Conservation (phyloP, 2,113 vertebrate genomes). For the Xiphias gladius region DNA sequence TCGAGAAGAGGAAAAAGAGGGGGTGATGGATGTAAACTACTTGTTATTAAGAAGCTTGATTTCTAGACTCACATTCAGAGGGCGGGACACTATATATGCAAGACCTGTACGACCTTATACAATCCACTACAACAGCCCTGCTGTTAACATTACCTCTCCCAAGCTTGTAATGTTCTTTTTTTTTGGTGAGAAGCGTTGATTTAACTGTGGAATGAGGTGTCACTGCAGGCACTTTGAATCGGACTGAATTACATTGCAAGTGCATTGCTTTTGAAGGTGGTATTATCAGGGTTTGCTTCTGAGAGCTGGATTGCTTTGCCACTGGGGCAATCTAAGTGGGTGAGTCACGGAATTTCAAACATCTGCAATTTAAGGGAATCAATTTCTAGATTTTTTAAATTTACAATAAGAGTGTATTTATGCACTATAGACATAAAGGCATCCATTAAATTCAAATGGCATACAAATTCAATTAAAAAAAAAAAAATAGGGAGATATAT, state of each 20-base stretch:
- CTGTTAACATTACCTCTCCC: no score
- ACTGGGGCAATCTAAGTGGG: not conserved
- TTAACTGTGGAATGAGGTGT: not conserved
- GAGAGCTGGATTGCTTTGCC: not conserved
- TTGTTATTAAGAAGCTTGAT: slow-evolving; percentile 36
- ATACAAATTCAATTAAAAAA: no score
- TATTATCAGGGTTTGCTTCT: not conserved
- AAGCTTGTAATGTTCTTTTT: no score
- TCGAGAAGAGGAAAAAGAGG: slow-evolving; percentile 17
- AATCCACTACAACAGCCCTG: no score
- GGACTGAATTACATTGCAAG: not conserved
- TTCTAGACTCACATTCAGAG: not conserved
- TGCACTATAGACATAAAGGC: not conserved
- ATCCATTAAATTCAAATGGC: not conserved
- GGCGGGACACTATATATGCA: not conserved
- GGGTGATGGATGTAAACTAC: not conserved
- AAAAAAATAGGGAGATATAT: no score
- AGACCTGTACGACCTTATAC: no score
- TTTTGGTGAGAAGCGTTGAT: no score
- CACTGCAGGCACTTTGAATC: not conserved
- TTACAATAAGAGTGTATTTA: not conserved
- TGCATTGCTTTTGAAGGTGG: not conserved
- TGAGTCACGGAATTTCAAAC: not conserved
- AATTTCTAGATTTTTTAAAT: not conserved
- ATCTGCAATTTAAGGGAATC: not conserved